These are phyloP conservation scores for Urosaurus nigricauda DNA, from an alignment of 2,797 vertebrate species.

Conservation along the genomic window DNA sequence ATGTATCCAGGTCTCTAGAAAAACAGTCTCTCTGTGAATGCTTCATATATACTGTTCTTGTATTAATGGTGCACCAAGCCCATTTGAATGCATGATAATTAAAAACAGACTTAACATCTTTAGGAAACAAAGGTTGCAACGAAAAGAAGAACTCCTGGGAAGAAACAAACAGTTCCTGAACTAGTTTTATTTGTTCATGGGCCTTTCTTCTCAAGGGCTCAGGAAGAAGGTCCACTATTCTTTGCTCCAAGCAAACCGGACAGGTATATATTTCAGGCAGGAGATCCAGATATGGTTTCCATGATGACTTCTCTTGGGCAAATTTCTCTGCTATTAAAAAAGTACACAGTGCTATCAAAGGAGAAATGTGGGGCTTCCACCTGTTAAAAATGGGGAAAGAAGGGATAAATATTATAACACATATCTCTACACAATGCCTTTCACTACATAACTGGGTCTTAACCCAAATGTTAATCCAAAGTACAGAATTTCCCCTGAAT, in stretches of 20 bases:
- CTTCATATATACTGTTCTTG: slow-evolving; percentile 91
- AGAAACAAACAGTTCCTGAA: slow-evolving; percentile 80
- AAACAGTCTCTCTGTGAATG: slow-evolving; percentile 78
- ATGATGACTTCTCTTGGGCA: slow-evolving; percentile 81
- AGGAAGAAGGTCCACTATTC: slow-evolving; percentile 82
- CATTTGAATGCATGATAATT: slow-evolving; percentile 86
- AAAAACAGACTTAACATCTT: slow-evolving; percentile 80
- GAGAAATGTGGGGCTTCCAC: slow-evolving; percentile 87
- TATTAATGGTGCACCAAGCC: slow-evolving; percentile 97
- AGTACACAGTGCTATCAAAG: slow-evolving; percentile 87
- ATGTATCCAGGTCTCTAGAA: slow-evolving; percentile 84
- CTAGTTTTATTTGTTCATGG: slow-evolving; percentile 79
- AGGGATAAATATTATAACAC: slow-evolving; percentile 10
- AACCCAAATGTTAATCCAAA: neutral
- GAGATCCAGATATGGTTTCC: slow-evolving; percentile 90
- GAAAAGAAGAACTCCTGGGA: slow-evolving; percentile 85
- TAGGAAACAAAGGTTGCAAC: slow-evolving; percentile 87
- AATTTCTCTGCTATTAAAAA: slow-evolving; percentile 91
- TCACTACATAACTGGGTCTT: neutral
- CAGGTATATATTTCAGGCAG: slow-evolving; percentile 90
- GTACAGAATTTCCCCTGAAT: too few species aligned
- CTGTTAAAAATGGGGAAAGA: slow-evolving; percentile 73
- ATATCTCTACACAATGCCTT: neutral
- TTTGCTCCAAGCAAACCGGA: slow-evolving; percentile 82
- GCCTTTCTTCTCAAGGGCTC: slow-evolving; percentile 76